Conservation (phyloP, 2,888 invertebrate genomes). For the Lomographa bimaculata region DNA sequence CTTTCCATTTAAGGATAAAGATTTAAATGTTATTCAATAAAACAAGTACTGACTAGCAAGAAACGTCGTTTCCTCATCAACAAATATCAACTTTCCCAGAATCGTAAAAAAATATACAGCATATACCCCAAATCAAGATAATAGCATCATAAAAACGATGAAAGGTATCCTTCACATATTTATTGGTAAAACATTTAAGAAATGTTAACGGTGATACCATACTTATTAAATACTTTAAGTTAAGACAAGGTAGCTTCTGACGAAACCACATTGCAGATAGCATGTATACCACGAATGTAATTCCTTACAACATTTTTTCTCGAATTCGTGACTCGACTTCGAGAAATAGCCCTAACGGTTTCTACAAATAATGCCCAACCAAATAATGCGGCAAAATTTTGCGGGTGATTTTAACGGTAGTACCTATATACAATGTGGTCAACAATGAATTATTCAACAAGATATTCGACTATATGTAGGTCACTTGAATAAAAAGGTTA, state of each 20-base stretch:
- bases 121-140: slow-evolving; percentile 2
- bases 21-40: slow-evolving; percentile 11
- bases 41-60: slow-evolving; percentile 9
- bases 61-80: slow-evolving; percentile 8
- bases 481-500: too few relatives aligned
- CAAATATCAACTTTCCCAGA: slow-evolving; percentile 22
- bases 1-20: not conserved
- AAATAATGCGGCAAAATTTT: slow-evolving; percentile 28
- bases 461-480: slow-evolving; percentile 10
- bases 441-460: slow-evolving; percentile 45
- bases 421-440: slow-evolving; percentile 24
- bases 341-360: slow-evolving; percentile 32
- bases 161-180: slow-evolving; percentile 6
- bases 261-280: too few relatives aligned
- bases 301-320: slow-evolving; percentile 12
- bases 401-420: slow-evolving; percentile 19
- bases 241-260: slow-evolving; percentile 1
- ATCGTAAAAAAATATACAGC: not conserved
- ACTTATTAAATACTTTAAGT: not conserved
- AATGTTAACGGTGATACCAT: slow-evolving; percentile 3
- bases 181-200: not conserved
- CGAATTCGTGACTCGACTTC: slow-evolving; percentile 18
- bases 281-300: slow-evolving; percentile 7
- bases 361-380: too few relatives aligned
- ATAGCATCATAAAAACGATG: slow-evolving; percentile 5